Evolutionary conservation across 2,113 vertebrate genomes (phyloP).

Genomic region (Pygathrix nemaeus): DNA sequence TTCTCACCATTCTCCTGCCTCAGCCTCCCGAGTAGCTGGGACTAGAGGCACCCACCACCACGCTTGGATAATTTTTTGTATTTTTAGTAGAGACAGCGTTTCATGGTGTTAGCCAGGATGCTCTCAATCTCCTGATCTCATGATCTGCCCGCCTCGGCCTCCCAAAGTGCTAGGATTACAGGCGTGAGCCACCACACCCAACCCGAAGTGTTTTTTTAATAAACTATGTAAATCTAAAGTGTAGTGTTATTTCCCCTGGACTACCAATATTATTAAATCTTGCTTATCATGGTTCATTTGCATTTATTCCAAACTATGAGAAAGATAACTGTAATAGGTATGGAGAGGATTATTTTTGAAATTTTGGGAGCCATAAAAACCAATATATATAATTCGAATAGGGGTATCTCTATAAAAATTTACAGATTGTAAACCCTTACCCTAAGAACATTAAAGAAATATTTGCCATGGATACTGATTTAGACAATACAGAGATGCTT

Average conservation of each 20-base stretch:
- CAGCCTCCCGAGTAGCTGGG: too few relatives aligned
- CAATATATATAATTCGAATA: background rate
- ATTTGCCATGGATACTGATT: background rate
- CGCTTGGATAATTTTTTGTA: too few relatives aligned
- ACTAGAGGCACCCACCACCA: too few relatives aligned
- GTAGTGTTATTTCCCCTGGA: background rate
- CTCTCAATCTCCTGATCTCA: too few relatives aligned
- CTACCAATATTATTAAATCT: background rate
- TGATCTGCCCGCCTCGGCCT: too few relatives aligned
- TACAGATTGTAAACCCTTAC: background rate
- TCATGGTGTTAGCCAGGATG: too few relatives aligned
- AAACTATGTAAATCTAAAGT: background rate
- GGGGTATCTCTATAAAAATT: background rate
- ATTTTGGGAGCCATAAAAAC: background rate
- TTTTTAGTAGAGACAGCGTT: too few relatives aligned
- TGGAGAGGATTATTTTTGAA: background rate
- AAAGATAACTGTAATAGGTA: background rate
- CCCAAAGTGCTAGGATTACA: too few relatives aligned
- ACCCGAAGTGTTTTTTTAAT: background rate
- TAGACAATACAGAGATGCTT: background rate
- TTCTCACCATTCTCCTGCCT: too few relatives aligned
- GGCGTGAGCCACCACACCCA: rapidly evolving
- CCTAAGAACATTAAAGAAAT: background rate
- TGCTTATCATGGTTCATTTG: background rate
- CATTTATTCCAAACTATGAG: background rate